phyloP scores from a whole-genome alignment of 2,797 vertebrate genomes.

The Danio jaintianensis region DNA sequence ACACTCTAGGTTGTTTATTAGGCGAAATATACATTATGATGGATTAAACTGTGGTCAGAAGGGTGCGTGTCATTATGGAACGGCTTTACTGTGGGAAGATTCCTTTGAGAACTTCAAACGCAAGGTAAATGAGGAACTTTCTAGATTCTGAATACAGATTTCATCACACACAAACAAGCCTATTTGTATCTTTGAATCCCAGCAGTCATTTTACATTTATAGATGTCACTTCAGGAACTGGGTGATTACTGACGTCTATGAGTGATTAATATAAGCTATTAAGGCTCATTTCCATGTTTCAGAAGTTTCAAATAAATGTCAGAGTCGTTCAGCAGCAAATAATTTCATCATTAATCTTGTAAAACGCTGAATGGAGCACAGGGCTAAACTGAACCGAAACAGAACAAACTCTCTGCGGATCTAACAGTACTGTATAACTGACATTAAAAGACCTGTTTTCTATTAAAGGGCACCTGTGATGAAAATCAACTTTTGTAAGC shows the following conservation, averaged over 20 bases:
- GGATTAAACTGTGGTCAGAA: background rate
- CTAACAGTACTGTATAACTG: background rate
- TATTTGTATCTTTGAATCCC: slow-evolving; percentile 12
- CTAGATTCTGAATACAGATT: background rate
- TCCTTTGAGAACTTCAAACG: background rate
- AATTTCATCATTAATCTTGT: slow-evolving; percentile 56
- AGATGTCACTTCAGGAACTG: slow-evolving; percentile 55
- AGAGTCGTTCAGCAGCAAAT: slow-evolving; percentile 53
- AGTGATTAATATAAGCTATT: slow-evolving; percentile 73
- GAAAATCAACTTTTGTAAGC: too few species aligned
- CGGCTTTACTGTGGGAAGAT: background rate
- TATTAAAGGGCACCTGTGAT: too few species aligned
- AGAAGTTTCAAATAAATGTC: slow-evolving; percentile 61
- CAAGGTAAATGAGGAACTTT: background rate
- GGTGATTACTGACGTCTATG: slow-evolving; percentile 55
- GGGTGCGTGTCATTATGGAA: background rate
- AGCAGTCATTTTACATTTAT: slow-evolving; percentile 52
- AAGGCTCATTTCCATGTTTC: slow-evolving; percentile 66
- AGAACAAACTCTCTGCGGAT: background rate
- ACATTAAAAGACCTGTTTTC: background rate
- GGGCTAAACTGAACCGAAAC: background rate
- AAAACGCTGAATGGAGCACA: slow-evolving; percentile 19
- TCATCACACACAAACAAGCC: slow-evolving; percentile 50
- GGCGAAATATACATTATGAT: background rate
- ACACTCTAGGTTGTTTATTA: background rate